phyloP scores from a whole-genome alignment of 2,888 invertebrate species.

The Campopleginae sp. region DNA sequence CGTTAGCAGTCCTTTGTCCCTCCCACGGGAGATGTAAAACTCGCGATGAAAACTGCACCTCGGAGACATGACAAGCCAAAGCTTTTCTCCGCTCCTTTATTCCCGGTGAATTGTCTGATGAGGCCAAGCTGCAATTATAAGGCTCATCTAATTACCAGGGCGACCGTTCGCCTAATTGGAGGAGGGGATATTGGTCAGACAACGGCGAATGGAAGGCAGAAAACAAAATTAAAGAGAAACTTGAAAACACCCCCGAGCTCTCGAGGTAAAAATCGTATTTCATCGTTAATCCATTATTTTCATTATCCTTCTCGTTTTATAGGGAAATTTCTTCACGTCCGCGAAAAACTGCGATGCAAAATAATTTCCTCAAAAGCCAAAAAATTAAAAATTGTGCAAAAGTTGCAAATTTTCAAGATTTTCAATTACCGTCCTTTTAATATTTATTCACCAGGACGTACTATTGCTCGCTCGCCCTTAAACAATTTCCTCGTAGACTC shows the following conservation, averaged over 20 bases:
- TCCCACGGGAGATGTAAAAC: conserved; percentile 83
- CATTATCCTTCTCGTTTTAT: background rate
- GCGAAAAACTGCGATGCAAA: conserved; percentile 6
- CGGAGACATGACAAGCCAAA: conserved; percentile 76
- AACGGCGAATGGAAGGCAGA: conserved; percentile 44
- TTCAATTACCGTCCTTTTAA: background rate
- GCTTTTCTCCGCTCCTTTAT: conserved; percentile 72
- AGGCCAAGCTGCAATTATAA: conserved; percentile 79
- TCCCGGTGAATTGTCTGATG: conserved; percentile 71
- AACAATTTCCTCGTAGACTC: too few relatives aligned
- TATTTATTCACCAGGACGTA: background rate
- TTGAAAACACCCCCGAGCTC: conserved; percentile 32
- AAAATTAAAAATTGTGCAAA: background rate
- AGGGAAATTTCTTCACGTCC: conserved; percentile 33
- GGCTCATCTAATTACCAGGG: conserved; percentile 82
- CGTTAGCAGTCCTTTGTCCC: conserved; percentile 65
- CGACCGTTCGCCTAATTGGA: conserved; percentile 76
- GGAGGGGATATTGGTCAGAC: conserved; percentile 64
- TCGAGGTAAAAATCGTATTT: conserved; percentile 43
- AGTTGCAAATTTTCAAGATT: background rate
- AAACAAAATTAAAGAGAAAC: conserved; percentile 27
- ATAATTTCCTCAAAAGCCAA: background rate
- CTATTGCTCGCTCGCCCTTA: too few relatives aligned
- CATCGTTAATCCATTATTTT: conserved; percentile 21
- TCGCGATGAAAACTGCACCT: conserved; percentile 81